A percentile compares a stretch with the other conserved stretches of the same genome.
phyloP scores from a whole-genome alignment of 2,888 invertebrate species.

The Trissolcus japonicus region DNA sequence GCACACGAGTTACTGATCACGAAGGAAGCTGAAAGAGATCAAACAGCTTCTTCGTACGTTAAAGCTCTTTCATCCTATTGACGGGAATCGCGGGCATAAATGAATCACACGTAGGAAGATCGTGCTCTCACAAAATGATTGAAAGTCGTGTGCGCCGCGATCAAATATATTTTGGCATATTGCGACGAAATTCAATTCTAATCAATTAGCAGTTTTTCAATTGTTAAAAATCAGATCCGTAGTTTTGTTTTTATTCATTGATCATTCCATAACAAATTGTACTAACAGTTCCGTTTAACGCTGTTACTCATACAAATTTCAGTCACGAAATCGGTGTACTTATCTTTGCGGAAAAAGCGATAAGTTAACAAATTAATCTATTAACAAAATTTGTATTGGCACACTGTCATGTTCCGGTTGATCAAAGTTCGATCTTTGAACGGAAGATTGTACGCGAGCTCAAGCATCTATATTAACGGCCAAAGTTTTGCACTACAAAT shows the following conservation, averaged over 20 bases:
- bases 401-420: conserved; percentile 70
- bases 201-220: too few species aligned
- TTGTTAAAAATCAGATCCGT: too few species aligned
- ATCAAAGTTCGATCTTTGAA: conserved; percentile 50
- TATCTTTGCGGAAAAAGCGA: too few species aligned
- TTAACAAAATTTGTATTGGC: conserved; percentile 65
- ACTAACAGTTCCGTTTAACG: too few species aligned
- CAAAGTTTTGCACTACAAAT: conserved; percentile 44
- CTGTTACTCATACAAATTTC: too few species aligned
- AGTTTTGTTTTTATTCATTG: too few species aligned
- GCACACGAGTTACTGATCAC: conserved; percentile 14
- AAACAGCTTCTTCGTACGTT: background rate
- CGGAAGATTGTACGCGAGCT: conserved; percentile 54
- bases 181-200: too few species aligned
- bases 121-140: too few species aligned
- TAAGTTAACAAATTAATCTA: conserved; percentile 4
- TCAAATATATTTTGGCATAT: too few species aligned
- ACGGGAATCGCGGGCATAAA: conserved; percentile 15
- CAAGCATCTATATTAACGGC: conserved; percentile 50
- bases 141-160: too few species aligned
- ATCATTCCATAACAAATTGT: too few species aligned
- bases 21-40: conserved; percentile 11
- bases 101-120: conserved; percentile 26
- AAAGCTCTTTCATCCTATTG: conserved; percentile 1
- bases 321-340: too few species aligned